A percentile compares a stretch with the other conserved stretches of the same genome.
Conservation (phyloP, 2,888 invertebrate species). For the Adelphocoris suturalis region DNA sequence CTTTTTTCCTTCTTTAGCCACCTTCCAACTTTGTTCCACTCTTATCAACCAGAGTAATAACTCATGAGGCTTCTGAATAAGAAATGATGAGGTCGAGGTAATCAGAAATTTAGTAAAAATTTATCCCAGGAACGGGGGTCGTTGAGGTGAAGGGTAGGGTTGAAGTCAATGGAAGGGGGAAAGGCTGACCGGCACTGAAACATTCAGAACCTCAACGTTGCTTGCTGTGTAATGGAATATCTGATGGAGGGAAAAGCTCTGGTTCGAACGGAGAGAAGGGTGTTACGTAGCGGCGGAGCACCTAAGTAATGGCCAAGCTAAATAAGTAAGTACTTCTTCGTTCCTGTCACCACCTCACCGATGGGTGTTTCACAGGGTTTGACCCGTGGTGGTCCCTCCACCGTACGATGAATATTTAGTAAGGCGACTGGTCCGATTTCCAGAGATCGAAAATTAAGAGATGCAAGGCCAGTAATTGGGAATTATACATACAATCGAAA, state of each 20-base stretch:
- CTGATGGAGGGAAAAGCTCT: slow-evolving; percentile 47
- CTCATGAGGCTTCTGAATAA: slow-evolving; percentile 22
- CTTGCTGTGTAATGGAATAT: slow-evolving; percentile 57
- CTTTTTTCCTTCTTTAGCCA: not conserved
- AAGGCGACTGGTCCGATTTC: too few relatives aligned
- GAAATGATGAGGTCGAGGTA: slow-evolving; percentile 40
- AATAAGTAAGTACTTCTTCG: slow-evolving; percentile 61
- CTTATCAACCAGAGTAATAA: not conserved
- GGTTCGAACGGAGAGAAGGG: slow-evolving; percentile 1
- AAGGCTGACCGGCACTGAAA: slow-evolving; percentile 61
- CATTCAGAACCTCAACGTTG: slow-evolving; percentile 40
- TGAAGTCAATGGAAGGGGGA: slow-evolving; percentile 26
- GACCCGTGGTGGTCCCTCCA: slow-evolving; percentile 2
- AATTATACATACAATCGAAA: too few relatives aligned
- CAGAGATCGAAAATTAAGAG: too few relatives aligned
- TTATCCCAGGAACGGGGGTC: slow-evolving; percentile 23
- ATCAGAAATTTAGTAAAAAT: slow-evolving; percentile 62
- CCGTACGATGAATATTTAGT: not conserved
- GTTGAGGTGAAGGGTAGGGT: slow-evolving; percentile 14
- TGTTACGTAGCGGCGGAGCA: slow-evolving; percentile 52
- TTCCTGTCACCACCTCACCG: slow-evolving; percentile 47
- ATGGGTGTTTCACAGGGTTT: slow-evolving; percentile 18
- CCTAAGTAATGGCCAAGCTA: slow-evolving; percentile 63
- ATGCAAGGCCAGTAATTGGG: too few relatives aligned
- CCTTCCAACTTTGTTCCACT: not conserved